Evolutionary conservation across 2,888 invertebrate species (phyloP).

Genomic region (Xylota segnis): DNA sequence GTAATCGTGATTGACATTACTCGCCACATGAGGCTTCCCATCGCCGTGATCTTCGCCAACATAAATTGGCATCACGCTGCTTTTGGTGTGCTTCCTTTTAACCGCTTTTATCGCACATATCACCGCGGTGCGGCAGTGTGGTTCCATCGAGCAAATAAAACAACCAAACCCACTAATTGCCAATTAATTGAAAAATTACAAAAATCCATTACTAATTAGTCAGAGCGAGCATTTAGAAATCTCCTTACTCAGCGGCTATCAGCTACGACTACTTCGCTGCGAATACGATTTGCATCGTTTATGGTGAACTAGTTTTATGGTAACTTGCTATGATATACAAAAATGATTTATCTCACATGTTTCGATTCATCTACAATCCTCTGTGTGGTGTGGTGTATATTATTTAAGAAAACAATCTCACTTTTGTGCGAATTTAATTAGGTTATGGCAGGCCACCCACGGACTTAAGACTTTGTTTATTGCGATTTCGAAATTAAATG

Average conservation of each 20-base stretch:
- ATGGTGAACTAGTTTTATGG: constrained; percentile 73
- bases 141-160: constrained; percentile 39
- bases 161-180: constrained; percentile 71
- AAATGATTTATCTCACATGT: constrained; percentile 12
- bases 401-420: constrained; percentile 11
- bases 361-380: constrained; percentile 16
- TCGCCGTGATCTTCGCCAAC: constrained; percentile 49
- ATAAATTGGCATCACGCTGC: constrained; percentile 64
- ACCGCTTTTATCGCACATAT: neutral
- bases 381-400: neutral
- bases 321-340: constrained; percentile 41
- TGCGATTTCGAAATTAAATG: neutral
- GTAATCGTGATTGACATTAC: constrained; percentile 52
- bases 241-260: constrained; percentile 47
- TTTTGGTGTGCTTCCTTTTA: constrained; percentile 32
- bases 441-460: constrained; percentile 34
- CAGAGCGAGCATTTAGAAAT: constrained; percentile 45
- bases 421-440: constrained; percentile 20
- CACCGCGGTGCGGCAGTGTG: too few species aligned
- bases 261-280: constrained; percentile 1
- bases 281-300: constrained; percentile 69
- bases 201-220: constrained; percentile 74
- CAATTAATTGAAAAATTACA: constrained; percentile 76
- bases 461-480: neutral
- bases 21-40: constrained; percentile 35